Percentiles rank a stretch among this genome's conserved stretches.
phyloP scores from a whole-genome alignment of 2,113 vertebrate genomes.

The Lota lota region DNA sequence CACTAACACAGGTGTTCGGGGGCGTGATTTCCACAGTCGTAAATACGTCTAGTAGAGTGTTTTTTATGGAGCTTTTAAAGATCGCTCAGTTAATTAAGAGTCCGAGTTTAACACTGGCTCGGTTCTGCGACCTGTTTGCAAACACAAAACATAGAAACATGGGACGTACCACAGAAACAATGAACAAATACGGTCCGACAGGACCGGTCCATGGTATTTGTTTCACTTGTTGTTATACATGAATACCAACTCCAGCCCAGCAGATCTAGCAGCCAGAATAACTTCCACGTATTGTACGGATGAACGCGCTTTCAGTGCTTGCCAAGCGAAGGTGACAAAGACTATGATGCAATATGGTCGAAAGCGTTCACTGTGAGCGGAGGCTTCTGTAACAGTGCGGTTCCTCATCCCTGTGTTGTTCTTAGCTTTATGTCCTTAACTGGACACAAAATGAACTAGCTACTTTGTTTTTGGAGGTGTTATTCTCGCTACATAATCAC shows the following conservation, averaged over 20 bases:
- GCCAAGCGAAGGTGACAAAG: too few relatives aligned
- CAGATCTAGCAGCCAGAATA: constrained; percentile 11
- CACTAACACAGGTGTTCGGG: not conserved
- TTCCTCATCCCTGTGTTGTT: too few relatives aligned
- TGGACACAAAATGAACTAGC: too few relatives aligned
- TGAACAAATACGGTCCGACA: constrained; percentile 17
- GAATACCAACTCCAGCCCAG: not conserved
- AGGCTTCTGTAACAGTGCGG: too few relatives aligned
- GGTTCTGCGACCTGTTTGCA: not conserved
- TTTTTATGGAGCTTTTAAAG: not conserved
- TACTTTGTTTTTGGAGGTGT: too few relatives aligned
- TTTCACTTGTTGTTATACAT: not conserved
- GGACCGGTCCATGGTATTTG: not conserved
- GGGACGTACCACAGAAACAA: constrained; percentile 19
- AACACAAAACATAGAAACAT: constrained; percentile 7
- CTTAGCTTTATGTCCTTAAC: too few relatives aligned
- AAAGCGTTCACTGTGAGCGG: too few relatives aligned
- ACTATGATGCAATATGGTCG: too few relatives aligned
- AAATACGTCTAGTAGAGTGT: not conserved
- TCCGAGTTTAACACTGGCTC: not conserved
- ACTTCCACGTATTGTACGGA: constrained; percentile 25
- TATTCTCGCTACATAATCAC: too few relatives aligned
- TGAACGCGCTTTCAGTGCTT: not conserved
- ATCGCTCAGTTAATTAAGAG: not conserved
- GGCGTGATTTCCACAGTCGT: not conserved